Evolutionary conservation across 2,797 vertebrate species (phyloP).

Genomic region (Gymnopithys bicolor): DNA sequence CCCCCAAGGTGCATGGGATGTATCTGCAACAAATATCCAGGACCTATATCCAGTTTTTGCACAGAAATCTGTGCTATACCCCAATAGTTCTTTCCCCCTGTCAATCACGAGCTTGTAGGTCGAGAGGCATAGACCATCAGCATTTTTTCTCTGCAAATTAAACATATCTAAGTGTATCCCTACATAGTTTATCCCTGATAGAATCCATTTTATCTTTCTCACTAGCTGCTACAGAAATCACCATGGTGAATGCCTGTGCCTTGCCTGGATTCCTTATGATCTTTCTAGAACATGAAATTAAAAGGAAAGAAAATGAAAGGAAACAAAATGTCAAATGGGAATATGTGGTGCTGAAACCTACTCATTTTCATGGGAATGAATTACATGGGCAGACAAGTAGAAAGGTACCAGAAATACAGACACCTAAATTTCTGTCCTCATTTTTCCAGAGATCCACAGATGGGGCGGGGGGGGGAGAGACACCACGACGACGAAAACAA

Average conservation of each 20-base stretch:
- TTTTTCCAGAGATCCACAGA: background rate
- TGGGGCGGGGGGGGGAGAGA: too few relatives aligned
- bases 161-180: background rate
- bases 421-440: background rate
- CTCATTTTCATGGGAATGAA: background rate
- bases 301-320: background rate
- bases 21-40: background rate
- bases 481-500: too few relatives aligned
- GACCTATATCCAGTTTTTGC: background rate
- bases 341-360: background rate
- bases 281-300: background rate
- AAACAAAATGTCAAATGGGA: background rate
- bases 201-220: background rate
- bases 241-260: background rate
- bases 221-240: background rate
- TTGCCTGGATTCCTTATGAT: background rate
- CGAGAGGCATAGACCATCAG: background rate
- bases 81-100: background rate
- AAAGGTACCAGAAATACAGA: background rate
- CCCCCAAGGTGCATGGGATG: background rate
- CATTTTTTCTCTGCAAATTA: background rate
- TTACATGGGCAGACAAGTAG: background rate
- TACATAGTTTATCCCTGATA: background rate
- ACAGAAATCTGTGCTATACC: background rate
- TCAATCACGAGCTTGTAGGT: accelerated